Base-by-base conservation (phyloP, 2,888 invertebrate species). In the Noctua fimbriata region DNA sequence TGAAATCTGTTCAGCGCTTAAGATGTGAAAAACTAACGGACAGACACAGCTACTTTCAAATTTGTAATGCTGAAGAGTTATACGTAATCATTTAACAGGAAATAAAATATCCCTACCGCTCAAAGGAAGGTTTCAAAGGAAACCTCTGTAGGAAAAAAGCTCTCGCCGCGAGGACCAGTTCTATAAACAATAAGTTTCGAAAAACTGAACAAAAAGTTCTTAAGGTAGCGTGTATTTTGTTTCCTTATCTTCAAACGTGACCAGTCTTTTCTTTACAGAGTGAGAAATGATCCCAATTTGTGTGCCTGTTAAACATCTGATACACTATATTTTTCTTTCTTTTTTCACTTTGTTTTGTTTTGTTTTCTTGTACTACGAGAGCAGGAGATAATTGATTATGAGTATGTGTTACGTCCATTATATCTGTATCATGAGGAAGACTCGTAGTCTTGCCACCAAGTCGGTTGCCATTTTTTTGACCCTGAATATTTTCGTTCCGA, bases 211-310 rank as follows among this genome's bases (percentile, higher is more conserved):
- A 73, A 76, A 86, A 85, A 83, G 58, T 87, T 87, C 80, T 58
- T 74, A 78, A 73, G 69, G 80, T 72, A 76, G 78, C 79, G 74
- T 81, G 73, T 88, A 85, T 83, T 85, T 85, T 72, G 76, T 83
- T 81, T 88, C 69, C 81, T 73, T 88, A 88, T 88, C 81, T 83
- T 36, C 28, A 79, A 80, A 83, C 87, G 87, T 85, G 81, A 75
- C 79, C 81, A 67, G 81, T 85, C 72, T 83, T 87, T 83, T 79
- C 65, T 80, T 83, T 73, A 55, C 69, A 49, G 73, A 83, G 73
- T 85, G 88, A 88, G 76, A 87, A 87, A 88, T 88, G 77, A 80
- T 78, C 77, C 72, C 83, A 83, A 88, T 88, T 88, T 87, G 75
- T 80, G 63, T 80, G 79, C 79, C 78, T 85, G 74, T 88, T 83